These are phyloP conservation scores for Drepana falcataria DNA, from an alignment of 2,888 invertebrate species.

Conservation along the genomic window DNA sequence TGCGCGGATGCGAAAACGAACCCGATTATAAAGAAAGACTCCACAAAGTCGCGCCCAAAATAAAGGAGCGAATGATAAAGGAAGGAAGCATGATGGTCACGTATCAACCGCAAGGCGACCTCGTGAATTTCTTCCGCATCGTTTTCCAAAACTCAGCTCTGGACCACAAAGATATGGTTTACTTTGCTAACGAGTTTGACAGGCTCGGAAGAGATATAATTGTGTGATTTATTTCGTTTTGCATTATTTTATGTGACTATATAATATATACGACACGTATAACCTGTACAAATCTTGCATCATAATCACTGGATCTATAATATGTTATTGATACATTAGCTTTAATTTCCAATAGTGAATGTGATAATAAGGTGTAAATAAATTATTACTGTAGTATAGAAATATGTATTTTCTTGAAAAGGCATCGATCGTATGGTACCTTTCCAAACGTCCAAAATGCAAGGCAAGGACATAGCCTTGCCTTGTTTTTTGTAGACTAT, in stretches of 20 bases:
- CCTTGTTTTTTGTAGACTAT: too few species aligned
- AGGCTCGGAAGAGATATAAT: constrained; percentile 84
- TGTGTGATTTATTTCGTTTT: constrained; percentile 35
- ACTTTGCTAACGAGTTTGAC: constrained; percentile 93
- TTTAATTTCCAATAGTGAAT: constrained; percentile 10
- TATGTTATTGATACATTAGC: constrained; percentile 13
- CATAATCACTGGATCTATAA: constrained; percentile 19
- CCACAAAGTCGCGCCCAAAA: constrained; percentile 91
- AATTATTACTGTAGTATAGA: constrained; percentile 16
- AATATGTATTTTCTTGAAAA: constrained; percentile 2
- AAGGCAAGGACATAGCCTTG: too few species aligned
- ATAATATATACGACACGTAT: constrained; percentile 19
- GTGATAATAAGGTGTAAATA: constrained; percentile 17
- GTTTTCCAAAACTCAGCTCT: constrained; percentile 95
- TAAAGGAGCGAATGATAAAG: constrained; percentile 97
- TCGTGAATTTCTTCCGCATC: constrained; percentile 96
- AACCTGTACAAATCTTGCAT: constrained; percentile 37
- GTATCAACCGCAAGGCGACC: constrained; percentile 91
- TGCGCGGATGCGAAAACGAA: constrained; percentile 73
- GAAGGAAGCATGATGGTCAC: constrained; percentile 97
- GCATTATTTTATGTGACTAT: constrained; percentile 9
- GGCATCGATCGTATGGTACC: neutral
- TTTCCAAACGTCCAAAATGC: too few species aligned
- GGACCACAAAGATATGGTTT: constrained; percentile 89
- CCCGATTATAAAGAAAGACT: constrained; percentile 81